Conservation (phyloP, 2,113 vertebrate species). For the Eptatretus burgeri region DNA sequence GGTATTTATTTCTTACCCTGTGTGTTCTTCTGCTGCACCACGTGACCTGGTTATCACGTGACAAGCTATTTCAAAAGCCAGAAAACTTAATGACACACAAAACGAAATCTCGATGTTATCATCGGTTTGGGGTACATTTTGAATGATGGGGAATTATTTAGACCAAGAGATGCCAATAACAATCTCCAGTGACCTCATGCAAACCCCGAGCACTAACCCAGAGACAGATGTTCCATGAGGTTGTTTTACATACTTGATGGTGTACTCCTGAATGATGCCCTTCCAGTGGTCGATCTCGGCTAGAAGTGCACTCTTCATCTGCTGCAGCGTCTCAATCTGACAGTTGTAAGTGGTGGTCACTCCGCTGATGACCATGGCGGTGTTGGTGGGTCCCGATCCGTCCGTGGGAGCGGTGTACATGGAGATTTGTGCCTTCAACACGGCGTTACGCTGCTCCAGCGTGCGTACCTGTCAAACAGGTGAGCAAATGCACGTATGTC, state of each 20-base stretch:
- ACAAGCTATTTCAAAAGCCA: too few species aligned
- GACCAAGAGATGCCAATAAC: too few species aligned
- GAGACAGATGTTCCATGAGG: not conserved
- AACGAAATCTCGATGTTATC: too few species aligned
- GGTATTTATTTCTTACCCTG: too few species aligned
- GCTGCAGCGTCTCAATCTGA: slow-evolving; percentile 14
- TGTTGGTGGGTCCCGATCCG: slow-evolving; percentile 13
- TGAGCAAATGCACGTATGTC: not conserved
- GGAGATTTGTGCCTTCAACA: slow-evolving; percentile 18
- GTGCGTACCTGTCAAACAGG: slow-evolving; percentile 13
- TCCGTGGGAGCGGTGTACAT: slow-evolving; percentile 19
- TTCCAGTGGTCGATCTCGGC: slow-evolving; percentile 20
- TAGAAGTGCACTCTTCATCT: slow-evolving; percentile 16
- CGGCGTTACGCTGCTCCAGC: slow-evolving; percentile 18
- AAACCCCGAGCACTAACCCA: too few species aligned
- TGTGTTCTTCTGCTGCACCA: too few species aligned
- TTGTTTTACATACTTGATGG: slow-evolving; percentile 12
- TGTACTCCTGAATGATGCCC: slow-evolving; percentile 15
- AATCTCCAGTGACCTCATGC: too few species aligned
- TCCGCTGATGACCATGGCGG: slow-evolving; percentile 16
- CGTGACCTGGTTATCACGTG: too few species aligned
- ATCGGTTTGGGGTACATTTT: too few species aligned
- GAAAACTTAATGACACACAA: too few species aligned
- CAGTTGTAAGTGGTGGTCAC: slow-evolving; percentile 17
- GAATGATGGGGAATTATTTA: too few species aligned